phyloP scores from a whole-genome alignment of 2,113 vertebrate genomes.

The Asarcornis scutulata region DNA sequence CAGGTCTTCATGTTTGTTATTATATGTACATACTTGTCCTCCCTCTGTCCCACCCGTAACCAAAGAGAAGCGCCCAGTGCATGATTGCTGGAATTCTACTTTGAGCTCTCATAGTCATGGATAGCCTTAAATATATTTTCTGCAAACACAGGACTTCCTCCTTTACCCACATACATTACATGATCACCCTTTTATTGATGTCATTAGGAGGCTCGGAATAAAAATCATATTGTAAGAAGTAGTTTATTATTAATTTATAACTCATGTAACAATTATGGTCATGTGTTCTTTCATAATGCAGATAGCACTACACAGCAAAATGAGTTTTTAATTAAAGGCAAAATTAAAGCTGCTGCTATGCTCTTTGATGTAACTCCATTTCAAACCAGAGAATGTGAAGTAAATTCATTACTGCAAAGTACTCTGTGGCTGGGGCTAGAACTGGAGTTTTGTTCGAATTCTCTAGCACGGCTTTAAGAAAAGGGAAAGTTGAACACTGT shows the following conservation, averaged over 20 bases:
- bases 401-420: conserved; percentile 50
- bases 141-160: neutral
- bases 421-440: neutral
- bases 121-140: neutral
- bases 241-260: conserved; percentile 33
- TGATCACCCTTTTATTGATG: neutral
- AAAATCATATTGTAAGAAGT: neutral
- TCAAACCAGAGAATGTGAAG: conserved; percentile 50
- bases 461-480: neutral
- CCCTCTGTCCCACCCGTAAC: neutral
- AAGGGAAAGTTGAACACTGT: neutral
- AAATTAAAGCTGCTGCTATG: conserved; percentile 45
- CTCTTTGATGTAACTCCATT: conserved; percentile 62
- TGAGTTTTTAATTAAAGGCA: conserved; percentile 56
- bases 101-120: neutral
- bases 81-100: neutral
- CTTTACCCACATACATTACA: neutral
- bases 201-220: conserved; percentile 19
- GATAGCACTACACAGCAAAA: conserved; percentile 27
- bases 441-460: neutral
- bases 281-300: neutral
- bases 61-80: neutral
- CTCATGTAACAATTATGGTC: neutral
- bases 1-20: neutral
- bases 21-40: neutral